phyloP scores from a whole-genome alignment of 2,888 invertebrate species.

The Polydrusus pterygomalis region DNA sequence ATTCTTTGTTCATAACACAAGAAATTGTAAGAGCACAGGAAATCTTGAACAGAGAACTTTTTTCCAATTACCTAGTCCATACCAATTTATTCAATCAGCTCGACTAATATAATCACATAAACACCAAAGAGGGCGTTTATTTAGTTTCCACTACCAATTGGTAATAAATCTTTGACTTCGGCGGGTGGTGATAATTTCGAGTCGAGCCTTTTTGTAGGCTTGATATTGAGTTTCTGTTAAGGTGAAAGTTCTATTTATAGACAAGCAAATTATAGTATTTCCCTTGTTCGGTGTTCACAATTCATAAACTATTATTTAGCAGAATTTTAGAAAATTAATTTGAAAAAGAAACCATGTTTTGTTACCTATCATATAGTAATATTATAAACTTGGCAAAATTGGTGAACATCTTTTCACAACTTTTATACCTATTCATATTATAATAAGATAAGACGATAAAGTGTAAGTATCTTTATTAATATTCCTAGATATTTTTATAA shows the following conservation, averaged over 20 bases:
- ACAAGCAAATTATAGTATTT: background rate
- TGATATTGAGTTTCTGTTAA: background rate
- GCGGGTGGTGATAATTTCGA: slow-evolving; percentile 8
- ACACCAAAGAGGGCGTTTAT: slow-evolving; percentile 3
- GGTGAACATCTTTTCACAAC: too few relatives aligned
- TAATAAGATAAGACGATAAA: too few relatives aligned
- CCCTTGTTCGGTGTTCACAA: background rate
- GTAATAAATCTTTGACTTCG: slow-evolving; percentile 7
- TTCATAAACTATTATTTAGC: too few relatives aligned
- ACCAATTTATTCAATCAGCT: background rate
- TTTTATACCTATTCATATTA: too few relatives aligned
- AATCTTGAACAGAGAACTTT: background rate
- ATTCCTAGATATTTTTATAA: too few relatives aligned
- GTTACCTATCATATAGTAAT: too few relatives aligned
- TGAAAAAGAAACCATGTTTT: too few relatives aligned
- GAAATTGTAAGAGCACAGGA: background rate
- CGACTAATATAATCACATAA: slow-evolving; percentile 15
- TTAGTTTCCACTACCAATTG: slow-evolving; percentile 17
- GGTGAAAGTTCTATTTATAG: background rate
- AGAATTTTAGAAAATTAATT: too few relatives aligned
- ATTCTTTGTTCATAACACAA: too few relatives aligned
- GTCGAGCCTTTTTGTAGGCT: background rate
- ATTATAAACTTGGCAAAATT: too few relatives aligned
- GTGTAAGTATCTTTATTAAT: too few relatives aligned
- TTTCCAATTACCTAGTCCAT: background rate